Evolutionary conservation across 2,113 vertebrate genomes (phyloP).

Genomic region (human): GRCh38 chr13:40629501-40630000

Average conservation of each 20-base stretch:
- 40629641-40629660: neutral
- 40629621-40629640: neutral
- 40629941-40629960: neutral
- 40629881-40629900: neutral
- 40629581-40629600: neutral
- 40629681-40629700: neutral
- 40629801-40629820: neutral
- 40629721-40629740: too few species aligned
- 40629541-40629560: neutral
- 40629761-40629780: neutral
- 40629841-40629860: neutral
- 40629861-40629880: neutral
- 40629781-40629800: neutral
- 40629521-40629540: neutral
- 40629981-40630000: neutral
- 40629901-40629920: neutral
- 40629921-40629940: slow-evolving; percentile 30
- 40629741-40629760: too few species aligned
- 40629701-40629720: neutral
- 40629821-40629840: neutral
- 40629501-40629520: neutral
- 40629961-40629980: neutral
- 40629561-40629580: neutral
- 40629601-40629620: neutral
- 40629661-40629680: neutral